Evolutionary conservation across 1,140 invertebrate genomes (phyloP), one percentile per base, ranked within the genome.

Genomic region (Acromyrmex echinatior): DNA sequence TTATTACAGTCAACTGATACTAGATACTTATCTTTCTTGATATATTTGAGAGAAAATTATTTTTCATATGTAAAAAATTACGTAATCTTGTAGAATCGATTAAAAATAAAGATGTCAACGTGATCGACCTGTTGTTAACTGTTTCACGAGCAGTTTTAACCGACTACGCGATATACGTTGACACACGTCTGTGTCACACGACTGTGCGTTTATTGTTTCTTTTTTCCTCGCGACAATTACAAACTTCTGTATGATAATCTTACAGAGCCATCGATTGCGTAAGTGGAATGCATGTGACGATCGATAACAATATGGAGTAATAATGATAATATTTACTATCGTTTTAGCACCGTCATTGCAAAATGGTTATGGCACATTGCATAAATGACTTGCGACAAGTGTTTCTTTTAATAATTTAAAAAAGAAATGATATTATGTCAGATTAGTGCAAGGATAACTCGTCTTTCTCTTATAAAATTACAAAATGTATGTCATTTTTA

Each of bases 171-270:
- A 81, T 53, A 56, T 66, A 68, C 12, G 4, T 70, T 14, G n/a
- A 70, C 3, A 25, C 35, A 12, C 21, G 14, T 45, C 2, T 21
- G 28, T 25, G 39, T 21, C 21, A 49, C 7, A 60, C 7, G 39
- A 71, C 21, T n/a, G 39, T 73, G 35, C 39, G 31, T 16, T 84
- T 62, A 84, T 76, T 84, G 56, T 84, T 84, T 74, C 53, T 66
- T 21, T 51, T 49, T 84, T 62, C 25, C 25, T 39, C 16, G 56
- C 39, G 51, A 76, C 39, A 76, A 3, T 53, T 85, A 10, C 14
- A 0, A 71, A 16, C 25, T 74, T 51, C 45, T 56, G 14, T 25
- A 21, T 49, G 16, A 60, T 58, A 56, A 56, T 9, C 18, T 79
- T 60, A 35, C 60, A 63, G 56, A 53, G 39, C 39, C 25, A 21